Evolutionary conservation across 2,113 vertebrate genomes (phyloP), one percentile per base, ranked within the genome.

Genomic region (Myodes glareolus): DNA sequence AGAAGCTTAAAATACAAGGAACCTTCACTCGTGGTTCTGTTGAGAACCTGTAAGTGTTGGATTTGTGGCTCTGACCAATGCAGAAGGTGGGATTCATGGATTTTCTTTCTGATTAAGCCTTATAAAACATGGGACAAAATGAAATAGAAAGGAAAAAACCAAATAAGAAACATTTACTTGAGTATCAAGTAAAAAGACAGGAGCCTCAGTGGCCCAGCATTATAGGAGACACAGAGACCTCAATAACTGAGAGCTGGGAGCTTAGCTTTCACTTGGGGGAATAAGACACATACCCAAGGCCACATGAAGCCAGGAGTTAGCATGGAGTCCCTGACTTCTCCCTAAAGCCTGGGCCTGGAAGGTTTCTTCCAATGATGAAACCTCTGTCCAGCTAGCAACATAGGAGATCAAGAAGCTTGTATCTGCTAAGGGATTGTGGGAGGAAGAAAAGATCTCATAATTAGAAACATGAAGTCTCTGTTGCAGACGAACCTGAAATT

Each of bases 1-100:
- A 94, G 70, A 94, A 55, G 86, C 90, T 95, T 86, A 89, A 97
- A 94, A 67, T 72, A 72, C 50, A 88, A 91, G 67, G 85, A 68
- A n/a, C 39, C 31, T 11, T 50, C 36, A 39, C 11, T 63, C 47
- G 50, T 87, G n/a, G 1, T 47, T 75, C 86, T 96, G 65, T 58
- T 25, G 4, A 52, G 33, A 81, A 87, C 72, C 33, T 75, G 0
- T 68, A 45, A 92, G 31, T 78, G 10, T 82, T 86, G 13, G 23
- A 77, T 47, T 94, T 88, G 25, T 61, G 52, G 65, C 75, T 95
- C n/a, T 84, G 72, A 29, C 33, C 25, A 92, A 63, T 52, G 52
- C 25, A 25, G 78, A 47, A 52, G 33, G 27, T 9, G 42, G 45
- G 73, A 88, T 63, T 88, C 72, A 85, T 4, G 19, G 65, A 12